A percentile compares a stretch with the other conserved stretches of the same genome.
Evolutionary conservation across 2,113 vertebrate species (phyloP).

Genomic region (Sturnus vulgaris): DNA sequence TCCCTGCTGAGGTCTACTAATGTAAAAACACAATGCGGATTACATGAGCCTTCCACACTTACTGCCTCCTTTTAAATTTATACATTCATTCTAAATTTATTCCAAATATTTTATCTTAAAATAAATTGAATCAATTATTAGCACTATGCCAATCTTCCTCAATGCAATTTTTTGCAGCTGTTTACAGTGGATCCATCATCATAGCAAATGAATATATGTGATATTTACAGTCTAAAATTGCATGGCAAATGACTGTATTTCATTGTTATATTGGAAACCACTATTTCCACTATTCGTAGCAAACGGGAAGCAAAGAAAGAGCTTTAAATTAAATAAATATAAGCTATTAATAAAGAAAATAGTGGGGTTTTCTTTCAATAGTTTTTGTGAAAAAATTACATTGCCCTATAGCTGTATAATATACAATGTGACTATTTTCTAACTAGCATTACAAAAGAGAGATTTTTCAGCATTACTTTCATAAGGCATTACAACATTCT

Average conservation of each 20-base stretch:
- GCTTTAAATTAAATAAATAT: neutral
- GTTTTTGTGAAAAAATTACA: neutral
- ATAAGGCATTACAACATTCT: neutral
- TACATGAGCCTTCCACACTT: neutral
- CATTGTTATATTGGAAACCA: neutral
- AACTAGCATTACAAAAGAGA: neutral
- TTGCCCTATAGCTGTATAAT: neutral
- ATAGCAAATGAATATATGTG: constrained; percentile 30
- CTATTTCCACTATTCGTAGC: neutral
- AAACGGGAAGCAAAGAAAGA: neutral
- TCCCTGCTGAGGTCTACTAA: neutral
- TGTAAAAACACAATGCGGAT: neutral
- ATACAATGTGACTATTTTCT: neutral
- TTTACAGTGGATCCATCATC: neutral
- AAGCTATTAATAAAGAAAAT: constrained; percentile 5
- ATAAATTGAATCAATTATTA: neutral
- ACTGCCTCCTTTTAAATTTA: neutral
- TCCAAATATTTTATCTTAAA: neutral
- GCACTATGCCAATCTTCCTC: neutral
- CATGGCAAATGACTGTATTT: neutral
- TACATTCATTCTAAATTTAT: neutral
- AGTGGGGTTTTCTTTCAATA: neutral
- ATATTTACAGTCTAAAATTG: constrained; percentile 24
- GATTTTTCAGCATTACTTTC: neutral
- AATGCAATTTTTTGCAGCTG: neutral